Percentiles rank a stretch among this genome's conserved stretches.
phyloP scores from a whole-genome alignment of 2,797 vertebrate species.

The Ispidina picta region DNA sequence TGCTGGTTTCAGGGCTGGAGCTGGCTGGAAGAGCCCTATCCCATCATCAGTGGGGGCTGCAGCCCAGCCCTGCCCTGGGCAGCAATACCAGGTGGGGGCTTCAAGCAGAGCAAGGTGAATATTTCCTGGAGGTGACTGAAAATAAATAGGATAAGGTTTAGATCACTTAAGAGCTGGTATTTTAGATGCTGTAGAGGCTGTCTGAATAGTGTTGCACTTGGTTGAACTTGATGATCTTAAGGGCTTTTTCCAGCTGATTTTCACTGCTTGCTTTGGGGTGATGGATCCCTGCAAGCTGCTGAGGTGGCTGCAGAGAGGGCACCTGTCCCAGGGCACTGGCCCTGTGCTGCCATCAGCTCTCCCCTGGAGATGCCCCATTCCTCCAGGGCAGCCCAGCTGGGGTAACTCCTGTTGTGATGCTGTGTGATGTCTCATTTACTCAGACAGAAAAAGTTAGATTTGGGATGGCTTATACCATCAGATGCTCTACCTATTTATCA shows the following conservation, averaged over 20 bases:
- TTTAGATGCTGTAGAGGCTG: neutral
- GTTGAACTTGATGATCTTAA: neutral
- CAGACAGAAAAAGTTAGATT: neutral
- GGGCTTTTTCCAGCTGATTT: neutral
- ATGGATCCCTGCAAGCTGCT: neutral
- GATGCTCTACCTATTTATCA: neutral
- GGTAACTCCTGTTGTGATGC: neutral
- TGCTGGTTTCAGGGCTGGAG: neutral
- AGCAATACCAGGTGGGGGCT: neutral
- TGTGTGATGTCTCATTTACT: neutral
- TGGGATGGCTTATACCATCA: neutral
- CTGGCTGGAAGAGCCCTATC: neutral
- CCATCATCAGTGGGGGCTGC: neutral
- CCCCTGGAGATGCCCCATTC: neutral
- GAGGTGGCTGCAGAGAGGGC: neutral
- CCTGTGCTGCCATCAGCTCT: neutral
- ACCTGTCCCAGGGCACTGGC: neutral
- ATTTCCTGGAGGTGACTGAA: neutral
- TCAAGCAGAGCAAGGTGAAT: neutral
- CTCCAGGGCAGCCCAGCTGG: neutral
- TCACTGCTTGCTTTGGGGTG: neutral
- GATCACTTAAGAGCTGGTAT: accelerated
- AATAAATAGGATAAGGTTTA: accelerated
- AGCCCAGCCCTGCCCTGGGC: neutral
- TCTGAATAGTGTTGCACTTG: neutral